A percentile compares a stretch with the other conserved stretches of the same genome.
These are phyloP conservation scores for Phylloscopus trochiloides DNA, from an alignment of 2,113 vertebrate genomes.

Conservation along the genomic window DNA sequence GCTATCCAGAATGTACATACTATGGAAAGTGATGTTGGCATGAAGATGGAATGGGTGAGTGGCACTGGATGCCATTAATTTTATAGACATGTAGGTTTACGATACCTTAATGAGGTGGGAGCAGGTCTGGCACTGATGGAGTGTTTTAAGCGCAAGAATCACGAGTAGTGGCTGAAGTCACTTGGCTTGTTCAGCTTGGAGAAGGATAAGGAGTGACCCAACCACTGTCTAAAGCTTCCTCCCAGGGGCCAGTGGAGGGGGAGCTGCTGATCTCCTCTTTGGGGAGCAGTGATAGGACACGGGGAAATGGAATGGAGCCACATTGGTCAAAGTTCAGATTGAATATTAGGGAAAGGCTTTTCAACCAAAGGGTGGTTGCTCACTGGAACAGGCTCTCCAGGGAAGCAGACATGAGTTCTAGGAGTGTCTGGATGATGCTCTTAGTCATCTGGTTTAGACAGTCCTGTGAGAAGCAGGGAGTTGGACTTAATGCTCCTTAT, in stretches of 20 bases:
- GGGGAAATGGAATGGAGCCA: neutral
- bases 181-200: neutral
- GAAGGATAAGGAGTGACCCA: neutral
- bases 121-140: neutral
- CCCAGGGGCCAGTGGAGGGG: fast-evolving
- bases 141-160: neutral
- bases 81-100: neutral
- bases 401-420: neutral
- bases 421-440: neutral
- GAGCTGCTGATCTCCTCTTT: neutral
- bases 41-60: neutral
- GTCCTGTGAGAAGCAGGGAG: neutral
- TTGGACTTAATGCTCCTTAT: fast-evolving
- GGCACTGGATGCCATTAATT: neutral
- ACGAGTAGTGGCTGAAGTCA: fast-evolving
- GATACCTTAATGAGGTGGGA: neutral
- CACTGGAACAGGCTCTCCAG: neutral
- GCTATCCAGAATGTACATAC: neutral
- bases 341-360: neutral
- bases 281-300: neutral
- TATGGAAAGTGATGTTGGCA: neutral
- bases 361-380: fast-evolving
- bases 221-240: neutral
- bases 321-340: fast-evolving
- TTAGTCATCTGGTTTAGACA: neutral